These are phyloP conservation scores for Ailurus styani DNA, from an alignment of 2,113 vertebrate species.

Conservation along the genomic window DNA sequence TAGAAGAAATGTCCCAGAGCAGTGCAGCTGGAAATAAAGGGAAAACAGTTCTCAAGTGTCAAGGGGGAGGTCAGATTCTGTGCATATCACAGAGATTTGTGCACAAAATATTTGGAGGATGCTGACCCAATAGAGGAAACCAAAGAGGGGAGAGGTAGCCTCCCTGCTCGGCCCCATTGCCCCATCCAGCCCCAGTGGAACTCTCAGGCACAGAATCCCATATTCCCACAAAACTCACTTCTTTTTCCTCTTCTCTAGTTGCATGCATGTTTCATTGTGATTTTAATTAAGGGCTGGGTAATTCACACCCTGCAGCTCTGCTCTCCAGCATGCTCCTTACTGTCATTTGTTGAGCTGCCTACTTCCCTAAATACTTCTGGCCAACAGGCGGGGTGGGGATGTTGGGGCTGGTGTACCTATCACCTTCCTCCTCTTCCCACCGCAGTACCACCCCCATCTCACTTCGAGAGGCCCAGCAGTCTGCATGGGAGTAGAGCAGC, in stretches of 20 bases:
- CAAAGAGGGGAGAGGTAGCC: neutral
- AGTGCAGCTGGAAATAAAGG: neutral
- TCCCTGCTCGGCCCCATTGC: neutral
- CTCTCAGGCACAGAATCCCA: neutral
- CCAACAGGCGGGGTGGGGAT: neutral
- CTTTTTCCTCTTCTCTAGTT: neutral
- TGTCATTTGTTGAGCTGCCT: constrained; percentile 53
- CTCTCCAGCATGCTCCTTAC: neutral
- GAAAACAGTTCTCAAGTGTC: neutral
- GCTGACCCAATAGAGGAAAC: neutral
- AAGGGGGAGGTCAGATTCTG: neutral
- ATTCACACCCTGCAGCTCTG: neutral
- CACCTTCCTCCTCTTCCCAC: neutral
- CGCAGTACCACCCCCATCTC: neutral
- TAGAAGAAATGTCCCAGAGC: neutral
- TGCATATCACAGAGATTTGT: neutral
- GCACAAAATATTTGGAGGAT: neutral
- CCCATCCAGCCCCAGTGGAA: too few species aligned
- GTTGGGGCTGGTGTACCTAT: neutral
- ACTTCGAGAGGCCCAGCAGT: constrained; percentile 33
- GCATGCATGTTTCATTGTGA: neutral
- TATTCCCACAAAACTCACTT: neutral
- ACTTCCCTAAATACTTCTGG: constrained; percentile 49
- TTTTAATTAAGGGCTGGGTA: neutral
- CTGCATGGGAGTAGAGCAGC: neutral